Evolutionary conservation across 2,888 invertebrate genomes (phyloP), one percentile per base, ranked within the genome.

Genomic region (Pterostichus madidus): DNA sequence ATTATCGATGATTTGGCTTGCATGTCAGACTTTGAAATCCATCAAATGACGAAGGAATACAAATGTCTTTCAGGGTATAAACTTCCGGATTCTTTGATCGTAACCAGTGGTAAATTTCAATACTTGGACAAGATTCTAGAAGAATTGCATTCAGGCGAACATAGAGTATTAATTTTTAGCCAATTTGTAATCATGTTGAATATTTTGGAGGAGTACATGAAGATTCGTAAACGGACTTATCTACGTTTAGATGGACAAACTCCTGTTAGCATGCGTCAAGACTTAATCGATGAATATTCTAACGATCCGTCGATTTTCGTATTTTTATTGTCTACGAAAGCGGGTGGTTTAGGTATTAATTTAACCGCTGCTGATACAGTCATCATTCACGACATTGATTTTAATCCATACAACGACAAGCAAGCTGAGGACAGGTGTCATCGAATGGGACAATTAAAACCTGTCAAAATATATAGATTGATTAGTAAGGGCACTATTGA

Each of bases 381-480:
- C 85, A 95, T 98, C 86, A 95, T 99, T 85, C 98, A 99, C 89
- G 99, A 99, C 88, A 97, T 99, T 76, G 99, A 99, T 91, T 98
- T 98, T 89, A 99, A 99, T 91, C 99, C 99, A 0, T 98, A 99
- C 90, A 99, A 99, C 89, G 99, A 99, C 89, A 98, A 98, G 90
- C 98, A 98, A 90, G 99, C 99, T 0, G 98, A 99, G 89, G 99
- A 99, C 91, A 92, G 95, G 85, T 95, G 95, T 88, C 95, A 95
- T 88, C 91, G 95, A 35, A 93, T 95, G 93, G 95, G 95, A 0
- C 95, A 95, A 88, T 93, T 92, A 0, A 95, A 96, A 85, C 95
- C 96, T 0, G 99, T 99, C 6, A 94, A 92, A 52, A 96, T 99
- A 84, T 95, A 96, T 89, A 93, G 98, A 86, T 91, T 99, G 76